Conservation (phyloP, 2,113 vertebrate genomes). For the Varanus komodoensis region DNA sequence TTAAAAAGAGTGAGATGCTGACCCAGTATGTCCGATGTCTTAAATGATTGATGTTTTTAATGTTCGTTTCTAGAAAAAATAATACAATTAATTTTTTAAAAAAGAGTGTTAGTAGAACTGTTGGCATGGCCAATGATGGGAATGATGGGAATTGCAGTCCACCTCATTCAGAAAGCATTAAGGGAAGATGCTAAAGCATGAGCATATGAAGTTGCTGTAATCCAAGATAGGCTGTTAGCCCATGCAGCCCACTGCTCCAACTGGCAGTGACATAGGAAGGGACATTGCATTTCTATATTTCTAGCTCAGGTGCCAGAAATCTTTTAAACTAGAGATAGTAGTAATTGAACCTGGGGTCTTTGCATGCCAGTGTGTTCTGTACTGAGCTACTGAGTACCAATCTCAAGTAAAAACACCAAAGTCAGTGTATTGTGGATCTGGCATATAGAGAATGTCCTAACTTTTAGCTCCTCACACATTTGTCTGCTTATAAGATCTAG, state of each 20-base stretch:
- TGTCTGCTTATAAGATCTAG: not conserved
- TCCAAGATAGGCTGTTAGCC: not conserved
- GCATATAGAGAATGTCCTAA: not conserved
- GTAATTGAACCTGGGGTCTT: too few species aligned
- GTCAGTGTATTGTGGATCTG: not conserved
- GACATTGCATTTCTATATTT: not conserved
- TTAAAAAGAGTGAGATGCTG: too few species aligned
- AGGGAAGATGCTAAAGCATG: too few species aligned
- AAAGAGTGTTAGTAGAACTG: too few species aligned
- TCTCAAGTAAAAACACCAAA: not conserved
- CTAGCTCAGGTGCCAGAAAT: not conserved
- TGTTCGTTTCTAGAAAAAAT: too few species aligned
- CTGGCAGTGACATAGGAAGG: not conserved
- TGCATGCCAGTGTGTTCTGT: not conserved
- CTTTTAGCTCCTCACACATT: not conserved
- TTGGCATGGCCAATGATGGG: too few species aligned
- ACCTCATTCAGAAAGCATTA: too few species aligned
- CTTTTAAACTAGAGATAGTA: not conserved
- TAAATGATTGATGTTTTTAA: too few species aligned
- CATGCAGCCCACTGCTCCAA: not conserved
- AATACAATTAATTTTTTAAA: too few species aligned
- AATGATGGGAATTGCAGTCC: too few species aligned
- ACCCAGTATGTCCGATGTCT: too few species aligned
- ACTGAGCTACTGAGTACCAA: not conserved
- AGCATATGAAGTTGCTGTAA: not conserved